Base-by-base conservation (phyloP, 2,797 vertebrate genomes). In the Hippoglossus hippoglossus region DNA sequence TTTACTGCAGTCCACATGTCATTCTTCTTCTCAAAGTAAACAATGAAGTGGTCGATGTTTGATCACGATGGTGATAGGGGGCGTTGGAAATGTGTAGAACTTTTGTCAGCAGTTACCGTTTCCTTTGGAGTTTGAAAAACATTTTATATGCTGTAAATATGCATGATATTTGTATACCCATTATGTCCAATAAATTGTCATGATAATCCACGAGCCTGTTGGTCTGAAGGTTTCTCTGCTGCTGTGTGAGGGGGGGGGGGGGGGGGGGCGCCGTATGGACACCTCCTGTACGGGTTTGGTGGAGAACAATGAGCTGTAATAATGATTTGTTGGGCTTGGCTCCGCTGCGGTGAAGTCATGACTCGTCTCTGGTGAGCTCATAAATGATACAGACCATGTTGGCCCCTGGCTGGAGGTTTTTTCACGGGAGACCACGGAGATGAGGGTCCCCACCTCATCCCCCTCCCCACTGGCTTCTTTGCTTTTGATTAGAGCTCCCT, bases 61-160 rank as follows among this genome's bases (percentile, higher is more conserved):
- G 46, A 31, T 58, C 24, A 15, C n/a, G 57, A 61, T 68, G 55
- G 50, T 68, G 67, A 25, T 44, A 2, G 50, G 54, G 66, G 68
- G 21, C 54, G 22, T 28, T 49, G 8, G 83, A 63, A 80, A 81
- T 76, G 67, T 87, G 51, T 72, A 31, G 65, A 71, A 24, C 22
- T 22, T 65, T 22, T 73, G 16, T 36, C 25, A n/a, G 19, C 39
- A 3, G 0, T 54, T 69, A 44, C 46, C 67, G 21, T 75, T 81
- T 75, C 25, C 6, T 81, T 71, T 72, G 4, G 26, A 59, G 77
- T 75, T 56, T 36, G 75, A 84, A 77, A 77, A 83, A 60, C 44
- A 8, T 88, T 87, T 82, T 76, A 83, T 86, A 83, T 18, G 89
- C 92, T 95, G 92, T 94, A 93, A 92, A 94, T 93, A 89, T 52